phyloP scores from a whole-genome alignment of 2,888 invertebrate genomes.

The Heliconius hortense region DNA sequence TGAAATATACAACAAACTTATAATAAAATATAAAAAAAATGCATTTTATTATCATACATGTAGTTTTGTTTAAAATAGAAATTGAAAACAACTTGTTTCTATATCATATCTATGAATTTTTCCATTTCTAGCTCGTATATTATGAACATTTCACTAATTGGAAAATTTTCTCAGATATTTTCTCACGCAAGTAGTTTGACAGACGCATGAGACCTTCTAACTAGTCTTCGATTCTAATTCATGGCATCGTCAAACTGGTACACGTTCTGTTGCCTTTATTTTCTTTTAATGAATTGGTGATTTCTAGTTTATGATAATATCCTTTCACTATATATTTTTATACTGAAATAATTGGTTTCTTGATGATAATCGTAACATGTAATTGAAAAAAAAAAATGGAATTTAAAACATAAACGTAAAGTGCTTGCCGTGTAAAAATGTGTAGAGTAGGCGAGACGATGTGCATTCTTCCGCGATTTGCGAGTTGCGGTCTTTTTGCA shows the following conservation, averaged over 20 bases:
- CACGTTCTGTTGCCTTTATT: background rate
- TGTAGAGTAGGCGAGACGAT: slow-evolving; percentile 38
- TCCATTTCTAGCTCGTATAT: background rate
- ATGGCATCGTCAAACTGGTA: slow-evolving; percentile 25
- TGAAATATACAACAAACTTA: background rate
- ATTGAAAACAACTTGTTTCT: background rate
- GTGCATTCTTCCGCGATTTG: slow-evolving; percentile 64
- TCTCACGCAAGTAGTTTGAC: slow-evolving; percentile 52
- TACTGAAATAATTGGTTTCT: background rate
- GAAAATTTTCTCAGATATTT: slow-evolving; percentile 47
- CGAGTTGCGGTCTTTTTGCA: slow-evolving; percentile 64
- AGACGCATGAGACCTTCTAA: slow-evolving; percentile 31
- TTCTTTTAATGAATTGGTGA: background rate
- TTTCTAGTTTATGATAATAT: slow-evolving; percentile 3
- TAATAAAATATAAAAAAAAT: background rate
- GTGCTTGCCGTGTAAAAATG: slow-evolving; percentile 8
- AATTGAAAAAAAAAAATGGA: background rate
- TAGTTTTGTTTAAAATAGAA: background rate
- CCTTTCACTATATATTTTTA: background rate
- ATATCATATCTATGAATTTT: background rate
- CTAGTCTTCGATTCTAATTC: slow-evolving; percentile 27
- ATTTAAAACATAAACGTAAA: background rate
- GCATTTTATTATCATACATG: background rate
- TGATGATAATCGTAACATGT: background rate
- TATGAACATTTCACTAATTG: slow-evolving; percentile 46